A percentile compares a stretch with the other conserved stretches of the same genome.
These are phyloP conservation scores for Meghimatium bilineatum DNA, from an alignment of 2,888 invertebrate genomes.

Conservation along the genomic window DNA sequence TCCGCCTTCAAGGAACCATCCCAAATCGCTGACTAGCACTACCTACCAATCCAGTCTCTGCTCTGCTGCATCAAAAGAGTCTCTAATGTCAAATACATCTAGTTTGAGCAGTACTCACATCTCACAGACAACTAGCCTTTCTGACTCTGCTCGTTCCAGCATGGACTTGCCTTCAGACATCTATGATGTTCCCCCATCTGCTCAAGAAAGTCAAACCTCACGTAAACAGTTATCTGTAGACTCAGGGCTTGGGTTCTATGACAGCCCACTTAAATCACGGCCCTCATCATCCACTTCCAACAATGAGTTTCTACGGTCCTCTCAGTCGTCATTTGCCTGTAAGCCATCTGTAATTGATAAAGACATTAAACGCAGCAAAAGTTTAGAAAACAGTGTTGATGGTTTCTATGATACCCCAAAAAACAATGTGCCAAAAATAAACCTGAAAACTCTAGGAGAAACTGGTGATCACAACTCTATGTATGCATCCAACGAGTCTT, in stretches of 20 bases:
- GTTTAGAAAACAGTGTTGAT: slow-evolving; percentile 69
- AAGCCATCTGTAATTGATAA: slow-evolving; percentile 8
- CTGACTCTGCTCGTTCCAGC: slow-evolving; percentile 80
- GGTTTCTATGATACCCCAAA: slow-evolving; percentile 75
- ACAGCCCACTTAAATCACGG: slow-evolving; percentile 80
- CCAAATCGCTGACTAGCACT: slow-evolving; percentile 31
- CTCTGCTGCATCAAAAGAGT: slow-evolving; percentile 75
- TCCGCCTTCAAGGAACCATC: slow-evolving; percentile 49
- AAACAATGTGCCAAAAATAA: slow-evolving; percentile 66
- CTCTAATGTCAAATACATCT: slow-evolving; percentile 71
- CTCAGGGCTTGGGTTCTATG: slow-evolving; percentile 80
- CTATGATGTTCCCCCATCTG: slow-evolving; percentile 68
- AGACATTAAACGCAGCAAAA: slow-evolving; percentile 52
- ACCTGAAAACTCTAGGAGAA: slow-evolving; percentile 39
- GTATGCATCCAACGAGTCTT: slow-evolving; percentile 49
- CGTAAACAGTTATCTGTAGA: slow-evolving; percentile 68
- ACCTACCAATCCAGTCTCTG: slow-evolving; percentile 68
- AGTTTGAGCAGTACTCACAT: slow-evolving; percentile 79
- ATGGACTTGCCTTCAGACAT: slow-evolving; percentile 73
- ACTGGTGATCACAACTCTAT: slow-evolving; percentile 39
- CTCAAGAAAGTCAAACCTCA: slow-evolving; percentile 54
- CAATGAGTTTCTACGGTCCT: neutral
- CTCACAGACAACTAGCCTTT: slow-evolving; percentile 80
- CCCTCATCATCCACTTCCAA: slow-evolving; percentile 51
- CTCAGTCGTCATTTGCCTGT: slow-evolving; percentile 39